Base-by-base conservation (phyloP, 2,888 invertebrate species). In the Globia sparganii region DNA sequence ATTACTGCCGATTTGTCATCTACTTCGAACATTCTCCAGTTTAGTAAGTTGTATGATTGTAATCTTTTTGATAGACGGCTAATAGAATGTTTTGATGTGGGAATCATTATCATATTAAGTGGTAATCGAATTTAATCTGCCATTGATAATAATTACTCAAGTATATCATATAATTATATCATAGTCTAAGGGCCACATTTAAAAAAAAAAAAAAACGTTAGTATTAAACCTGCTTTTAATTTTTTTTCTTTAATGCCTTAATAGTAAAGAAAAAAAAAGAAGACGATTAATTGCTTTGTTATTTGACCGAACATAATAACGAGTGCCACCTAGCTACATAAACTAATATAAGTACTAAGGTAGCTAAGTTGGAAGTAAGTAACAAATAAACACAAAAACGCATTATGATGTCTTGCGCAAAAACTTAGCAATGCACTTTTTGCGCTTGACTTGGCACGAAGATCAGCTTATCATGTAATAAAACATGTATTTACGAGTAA, bases 1-100 rank as follows among this genome's bases (percentile, higher is more conserved):
- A 83, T 88, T 80, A 81, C 66, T 78, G 62, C 37, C 53, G 80
- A 89, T 90, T 89, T 83, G 90, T 89, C 89, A 89, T 84, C 85
- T 67, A 53, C 77, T 81, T 66, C 84, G 61, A 61, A 49, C 71
- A 64, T 70, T 79, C 68, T 70, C 59, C 11, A 46, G 61, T 78
- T 86, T 34, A 34, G 34, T 34, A 82, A 75, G 64, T 61, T 61
- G 31, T 70, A 66, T 46, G 43, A 70, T 37, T 49, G 59, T 77
- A 68, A 72, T 78, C 61, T 73, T 65, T 64, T 69, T 77, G 70
- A 78, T 80, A 71, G 40, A 64, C 21, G 49, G 13, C 28, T 46
- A 28, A 28, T 80, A 69, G 77, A 76, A 75, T 15, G 25, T 77
- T 73, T 70, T 56, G 49, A 68, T 67, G 67, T 77, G 62, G 31